Conservation (phyloP, 2,888 invertebrate genomes). For the Syrista parreyssii region DNA sequence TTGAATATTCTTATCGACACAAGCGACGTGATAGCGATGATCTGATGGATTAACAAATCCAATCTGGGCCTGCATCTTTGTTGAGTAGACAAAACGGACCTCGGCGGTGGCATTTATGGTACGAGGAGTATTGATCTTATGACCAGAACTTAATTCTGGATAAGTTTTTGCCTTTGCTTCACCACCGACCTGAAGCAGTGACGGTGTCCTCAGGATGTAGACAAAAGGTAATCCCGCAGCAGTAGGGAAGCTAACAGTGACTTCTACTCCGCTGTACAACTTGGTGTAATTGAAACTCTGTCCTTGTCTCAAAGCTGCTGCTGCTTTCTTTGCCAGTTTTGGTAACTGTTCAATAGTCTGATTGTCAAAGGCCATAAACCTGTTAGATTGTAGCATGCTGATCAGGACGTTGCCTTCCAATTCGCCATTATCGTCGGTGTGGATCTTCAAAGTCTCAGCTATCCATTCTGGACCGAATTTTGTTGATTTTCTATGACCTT, state of each 20-base stretch:
- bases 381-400: constrained; percentile 65
- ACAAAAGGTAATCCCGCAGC: constrained; percentile 78
- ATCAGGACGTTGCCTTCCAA: constrained; percentile 71
- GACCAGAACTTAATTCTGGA: constrained; percentile 49
- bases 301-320: constrained; percentile 66
- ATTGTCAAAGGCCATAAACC: constrained; percentile 70
- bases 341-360: constrained; percentile 69
- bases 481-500: neutral
- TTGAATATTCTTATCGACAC: constrained; percentile 73
- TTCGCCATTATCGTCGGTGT: constrained; percentile 68
- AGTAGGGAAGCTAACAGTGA: constrained; percentile 77
- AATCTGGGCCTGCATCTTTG: constrained; percentile 71
- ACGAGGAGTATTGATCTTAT: constrained; percentile 52
- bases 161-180: constrained; percentile 67
- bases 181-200: constrained; percentile 69
- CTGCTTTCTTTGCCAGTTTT: constrained; percentile 62
- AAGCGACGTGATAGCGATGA: constrained; percentile 70
- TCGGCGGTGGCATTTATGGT: constrained; percentile 66
- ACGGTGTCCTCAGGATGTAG: constrained; percentile 72
- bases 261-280: constrained; percentile 70
- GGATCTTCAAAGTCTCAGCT: constrained; percentile 69
- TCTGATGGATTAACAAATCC: constrained; percentile 76
- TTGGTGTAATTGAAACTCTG: constrained; percentile 72
- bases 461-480: constrained; percentile 16
- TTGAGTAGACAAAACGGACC: constrained; percentile 68